Base-by-base conservation (phyloP, 2,113 vertebrate genomes). In the Regulus satrapa region DNA sequence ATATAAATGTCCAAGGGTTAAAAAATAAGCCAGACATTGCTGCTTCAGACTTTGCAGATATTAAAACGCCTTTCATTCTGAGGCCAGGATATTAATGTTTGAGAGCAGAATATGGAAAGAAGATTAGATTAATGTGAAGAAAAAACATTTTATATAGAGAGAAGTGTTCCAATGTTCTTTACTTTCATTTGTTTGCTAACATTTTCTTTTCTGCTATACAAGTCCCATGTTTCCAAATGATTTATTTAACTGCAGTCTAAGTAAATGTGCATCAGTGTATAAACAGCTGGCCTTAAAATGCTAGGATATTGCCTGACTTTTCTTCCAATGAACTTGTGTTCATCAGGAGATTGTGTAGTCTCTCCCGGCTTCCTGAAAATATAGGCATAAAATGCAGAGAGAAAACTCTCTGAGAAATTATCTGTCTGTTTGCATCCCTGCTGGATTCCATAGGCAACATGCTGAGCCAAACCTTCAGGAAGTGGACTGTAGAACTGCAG, bases 1-100 rank as follows among this genome's bases (percentile, higher is more conserved):
- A 45, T 92, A 77, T 92, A 92, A 88, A 96, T 92, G 92, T 66
- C 67, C 78, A 88, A 79, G 71, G 51, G n/a, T 85, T 85, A 83
- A 95, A 83, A 82, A 83, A 36, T 92, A 94, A 91, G 40, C 80
- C 78, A 92, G 58, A 48, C 20, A 16, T 28, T 79, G 29, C 62
- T 82, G 63, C 78, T 82, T 92, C 67, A 80, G 62, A 25, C 58
- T 89, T 34, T 6, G 14, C 61, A 61, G 26, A 71, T 74, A 86
- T 18, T 78, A 58, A 77, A 71, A 41, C 34, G 85, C 34, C 24
- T 40, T 29, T 85, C 64, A 72, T 3, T 76, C 51, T 88, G 66
- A 79, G 75, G 24, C 45, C 41, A 88, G 43, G 34, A 72, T 80
- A 86, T 74, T 94, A 59, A 59, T 79, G 62, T 88, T 75, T 90